These are phyloP conservation scores for Salvelinus fontinalis DNA, from an alignment of 2,113 vertebrate species.

Conservation along the genomic window DNA sequence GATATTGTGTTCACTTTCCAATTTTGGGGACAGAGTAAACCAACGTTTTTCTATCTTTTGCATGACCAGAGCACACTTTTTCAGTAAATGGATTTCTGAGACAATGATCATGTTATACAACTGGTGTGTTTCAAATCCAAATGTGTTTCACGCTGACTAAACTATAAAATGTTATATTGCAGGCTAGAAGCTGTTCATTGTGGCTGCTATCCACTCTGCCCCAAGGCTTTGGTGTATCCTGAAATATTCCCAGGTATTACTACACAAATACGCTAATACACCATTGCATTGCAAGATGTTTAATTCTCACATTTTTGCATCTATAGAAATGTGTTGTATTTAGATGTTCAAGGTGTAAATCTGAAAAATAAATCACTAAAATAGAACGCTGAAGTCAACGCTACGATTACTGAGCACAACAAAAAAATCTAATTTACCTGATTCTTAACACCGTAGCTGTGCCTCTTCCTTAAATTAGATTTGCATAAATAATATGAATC, in stretches of 20 bases:
- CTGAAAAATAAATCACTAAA: not conserved
- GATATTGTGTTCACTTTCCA: not conserved
- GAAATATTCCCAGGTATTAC: constrained; percentile 91
- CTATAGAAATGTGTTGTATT: not conserved
- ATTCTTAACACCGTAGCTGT: constrained; percentile 8
- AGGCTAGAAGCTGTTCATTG: constrained; percentile 95
- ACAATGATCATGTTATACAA: not conserved
- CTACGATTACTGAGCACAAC: not conserved
- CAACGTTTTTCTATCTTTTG: not conserved
- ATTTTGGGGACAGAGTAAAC: constrained; percentile 1
- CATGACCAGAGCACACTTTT: not conserved
- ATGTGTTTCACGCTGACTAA: not conserved
- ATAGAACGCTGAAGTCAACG: not conserved
- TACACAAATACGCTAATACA: not conserved
- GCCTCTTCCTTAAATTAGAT: constrained; percentile 24
- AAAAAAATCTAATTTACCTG: constrained; percentile 14
- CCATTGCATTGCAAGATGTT: not conserved
- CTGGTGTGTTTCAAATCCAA: constrained; percentile 1
- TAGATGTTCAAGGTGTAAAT: not conserved
- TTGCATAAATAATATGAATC: constrained; percentile 52
- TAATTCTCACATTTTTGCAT: not conserved
- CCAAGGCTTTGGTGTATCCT: constrained; percentile 89
- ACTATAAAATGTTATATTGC: constrained; percentile 32
- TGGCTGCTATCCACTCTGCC: constrained; percentile 92
- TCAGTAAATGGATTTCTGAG: constrained; percentile 8